A percentile compares a stretch with the other conserved stretches of the same genome.
These are phyloP conservation scores for Apamea crenata DNA, from an alignment of 2,888 invertebrate species.

Conservation along the genomic window DNA sequence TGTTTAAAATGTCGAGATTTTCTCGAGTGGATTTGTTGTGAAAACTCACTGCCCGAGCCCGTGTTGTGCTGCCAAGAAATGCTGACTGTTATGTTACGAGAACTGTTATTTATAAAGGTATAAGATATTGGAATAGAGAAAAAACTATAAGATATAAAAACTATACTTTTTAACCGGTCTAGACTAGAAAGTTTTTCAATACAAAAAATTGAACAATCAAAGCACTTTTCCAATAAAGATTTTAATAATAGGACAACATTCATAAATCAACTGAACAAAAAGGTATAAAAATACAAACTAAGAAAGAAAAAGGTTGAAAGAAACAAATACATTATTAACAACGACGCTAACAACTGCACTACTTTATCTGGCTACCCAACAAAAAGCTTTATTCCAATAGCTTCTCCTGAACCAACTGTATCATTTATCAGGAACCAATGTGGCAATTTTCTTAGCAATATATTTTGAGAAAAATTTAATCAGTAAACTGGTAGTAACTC, in stretches of 20 bases:
- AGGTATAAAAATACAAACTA: background rate
- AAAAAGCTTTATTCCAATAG: constrained; percentile 2
- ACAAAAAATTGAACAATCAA: background rate
- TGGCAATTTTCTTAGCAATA: constrained; percentile 64
- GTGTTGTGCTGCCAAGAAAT: constrained; percentile 23
- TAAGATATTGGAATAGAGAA: background rate
- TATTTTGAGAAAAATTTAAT: constrained; percentile 78
- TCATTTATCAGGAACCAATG: constrained; percentile 40
- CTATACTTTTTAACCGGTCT: background rate
- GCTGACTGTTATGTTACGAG: background rate
- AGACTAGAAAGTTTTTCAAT: constrained; percentile 5
- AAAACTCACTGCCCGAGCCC: constrained; percentile 2
- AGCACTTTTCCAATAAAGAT: background rate
- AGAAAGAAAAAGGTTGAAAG: background rate
- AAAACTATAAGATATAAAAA: background rate
- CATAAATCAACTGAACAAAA: constrained; percentile 8
- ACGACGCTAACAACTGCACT: constrained; percentile 5
- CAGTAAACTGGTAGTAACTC: constrained; percentile 82
- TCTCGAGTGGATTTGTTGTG: constrained; percentile 41
- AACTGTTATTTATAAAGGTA: constrained; percentile 10
- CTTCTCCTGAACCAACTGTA: constrained; percentile 14
- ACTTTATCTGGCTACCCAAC: background rate
- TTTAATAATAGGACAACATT: background rate
- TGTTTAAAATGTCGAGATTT: constrained; percentile 38
- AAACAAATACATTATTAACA: background rate